Evolutionary conservation across 2,113 vertebrate genomes (phyloP).

Genomic region (Lophura nycthemera): DNA sequence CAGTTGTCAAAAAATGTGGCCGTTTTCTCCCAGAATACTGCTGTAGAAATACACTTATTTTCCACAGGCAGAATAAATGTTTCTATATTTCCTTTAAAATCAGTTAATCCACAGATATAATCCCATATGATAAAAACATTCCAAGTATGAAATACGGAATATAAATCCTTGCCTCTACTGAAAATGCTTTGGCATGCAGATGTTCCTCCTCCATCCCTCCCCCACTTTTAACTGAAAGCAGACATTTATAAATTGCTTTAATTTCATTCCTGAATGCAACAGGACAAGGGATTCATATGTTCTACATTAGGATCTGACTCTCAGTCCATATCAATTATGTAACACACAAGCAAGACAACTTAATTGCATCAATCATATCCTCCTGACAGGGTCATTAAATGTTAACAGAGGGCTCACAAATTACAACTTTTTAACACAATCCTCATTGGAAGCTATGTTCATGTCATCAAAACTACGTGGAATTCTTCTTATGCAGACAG

Average conservation of each 20-base stretch:
- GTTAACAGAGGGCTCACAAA: constrained; percentile 79
- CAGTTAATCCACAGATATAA: constrained; percentile 68
- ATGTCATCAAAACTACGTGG: constrained; percentile 3
- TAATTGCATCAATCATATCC: constrained; percentile 84
- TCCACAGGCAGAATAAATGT: constrained; percentile 63
- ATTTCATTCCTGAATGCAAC: constrained; percentile 84
- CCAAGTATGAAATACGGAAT: constrained; percentile 65
- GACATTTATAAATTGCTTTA: constrained; percentile 83
- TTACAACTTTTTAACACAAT: constrained; percentile 73
- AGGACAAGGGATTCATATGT: constrained; percentile 86
- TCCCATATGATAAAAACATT: constrained; percentile 66
- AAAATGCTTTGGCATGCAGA: constrained; percentile 73
- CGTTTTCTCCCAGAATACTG: neutral
- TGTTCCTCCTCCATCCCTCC: constrained; percentile 48
- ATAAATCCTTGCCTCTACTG: constrained; percentile 70
- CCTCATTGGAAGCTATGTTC: constrained; percentile 45
- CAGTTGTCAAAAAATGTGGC: neutral
- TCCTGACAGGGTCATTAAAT: constrained; percentile 82
- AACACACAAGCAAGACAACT: constrained; percentile 87
- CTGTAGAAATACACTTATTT: constrained; percentile 36
- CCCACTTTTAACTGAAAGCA: constrained; percentile 77
- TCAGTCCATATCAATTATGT: constrained; percentile 89
- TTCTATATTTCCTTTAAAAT: constrained; percentile 70
- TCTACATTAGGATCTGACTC: constrained; percentile 86
- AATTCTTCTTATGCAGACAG: constrained; percentile 18